Evolutionary conservation across 2,888 invertebrate genomes (phyloP), one percentile per base, ranked within the genome.

Genomic region (Ormyrus pomaceus): DNA sequence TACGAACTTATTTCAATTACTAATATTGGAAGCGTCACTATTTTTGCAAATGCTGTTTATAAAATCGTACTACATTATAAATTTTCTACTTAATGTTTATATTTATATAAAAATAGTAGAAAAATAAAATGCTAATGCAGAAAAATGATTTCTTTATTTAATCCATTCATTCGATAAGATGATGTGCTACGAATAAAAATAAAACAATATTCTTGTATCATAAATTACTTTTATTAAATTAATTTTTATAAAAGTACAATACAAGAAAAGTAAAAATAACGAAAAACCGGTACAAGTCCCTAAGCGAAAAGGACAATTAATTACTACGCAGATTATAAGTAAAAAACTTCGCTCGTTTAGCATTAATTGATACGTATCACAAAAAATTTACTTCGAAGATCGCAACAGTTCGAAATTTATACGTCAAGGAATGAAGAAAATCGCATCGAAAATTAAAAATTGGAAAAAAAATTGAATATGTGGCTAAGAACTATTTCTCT

Each of bases 161-260:
- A 34, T 34, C 34, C 34, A 34, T 34, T 34, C 4, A 34, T 4
- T 34, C 4, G 34, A 3, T 34, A 34, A 34, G 34, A 34, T 34
- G 34, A 34, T 34, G 34, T 34, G 34, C 34, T 34, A 4, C 34
- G 34, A 34, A 34, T 34, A 34, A 55, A 55, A 46, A 53, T 13
- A 13, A 64, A n/a, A 51, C 50, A 58, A 13, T 58, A 13, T 64
- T 1, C 13, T 19, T 71, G 19, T 74, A 79, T 69, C 9, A 79
- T 79, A 74, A 79, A 79, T 79, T 79, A 74, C 51, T 79, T 79
- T 79, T 79, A 79, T 79, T 79, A 79, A 74, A 79, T 79, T 62
- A 55, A 76, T 61, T 58, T 70, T 62, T 68, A 73, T 74, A 79
- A 74, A 69, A 74, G 56, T 74, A 74, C 79, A 79, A 13, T 79